phyloP scores from a whole-genome alignment of 1,140 invertebrate genomes.

The Aphelenchoides fujianensis region DNA sequence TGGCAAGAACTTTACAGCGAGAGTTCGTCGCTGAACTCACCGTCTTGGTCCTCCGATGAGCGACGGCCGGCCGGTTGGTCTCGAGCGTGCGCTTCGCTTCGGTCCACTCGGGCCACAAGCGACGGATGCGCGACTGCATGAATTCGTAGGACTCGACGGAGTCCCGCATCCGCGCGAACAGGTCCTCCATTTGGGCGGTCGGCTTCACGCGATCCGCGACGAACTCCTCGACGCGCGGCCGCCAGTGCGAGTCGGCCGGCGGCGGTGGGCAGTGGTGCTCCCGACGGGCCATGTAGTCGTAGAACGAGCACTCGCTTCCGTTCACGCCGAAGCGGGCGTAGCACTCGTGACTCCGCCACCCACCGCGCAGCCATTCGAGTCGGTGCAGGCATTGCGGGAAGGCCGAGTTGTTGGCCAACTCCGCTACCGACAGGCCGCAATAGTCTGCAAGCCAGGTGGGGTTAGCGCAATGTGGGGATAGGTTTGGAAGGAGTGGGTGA shows the following conservation, averaged over 20 bases:
- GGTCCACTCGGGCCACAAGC: constrained; percentile 63
- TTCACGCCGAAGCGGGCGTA: constrained; percentile 63
- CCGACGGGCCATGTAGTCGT: constrained; percentile 64
- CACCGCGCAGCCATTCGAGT: constrained; percentile 63
- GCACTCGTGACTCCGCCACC: constrained; percentile 64
- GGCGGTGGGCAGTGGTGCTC: constrained; percentile 45
- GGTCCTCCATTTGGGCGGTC: background rate
- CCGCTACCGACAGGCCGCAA: constrained; percentile 3
- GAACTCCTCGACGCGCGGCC: background rate
- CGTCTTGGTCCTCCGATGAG: constrained; percentile 50
- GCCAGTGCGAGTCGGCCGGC: constrained; percentile 24
- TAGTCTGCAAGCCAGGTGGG: constrained; percentile 5
- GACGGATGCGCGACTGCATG: constrained; percentile 63
- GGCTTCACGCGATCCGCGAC: background rate
- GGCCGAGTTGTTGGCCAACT: background rate
- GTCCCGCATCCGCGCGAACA: constrained; percentile 51
- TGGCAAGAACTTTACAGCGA: no score
- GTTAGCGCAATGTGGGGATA: no score
- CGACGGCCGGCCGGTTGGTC: constrained; percentile 49
- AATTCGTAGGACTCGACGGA: constrained; percentile 63
- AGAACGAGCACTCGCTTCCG: constrained; percentile 63
- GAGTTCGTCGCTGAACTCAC: no score
- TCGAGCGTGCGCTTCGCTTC: constrained; percentile 52
- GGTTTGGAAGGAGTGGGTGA: no score
- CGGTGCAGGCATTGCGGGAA: constrained; percentile 38